Evolutionary conservation across 2,888 invertebrate genomes (phyloP), one percentile per base, ranked within the genome.

Genomic region (Cordilura impudica): DNA sequence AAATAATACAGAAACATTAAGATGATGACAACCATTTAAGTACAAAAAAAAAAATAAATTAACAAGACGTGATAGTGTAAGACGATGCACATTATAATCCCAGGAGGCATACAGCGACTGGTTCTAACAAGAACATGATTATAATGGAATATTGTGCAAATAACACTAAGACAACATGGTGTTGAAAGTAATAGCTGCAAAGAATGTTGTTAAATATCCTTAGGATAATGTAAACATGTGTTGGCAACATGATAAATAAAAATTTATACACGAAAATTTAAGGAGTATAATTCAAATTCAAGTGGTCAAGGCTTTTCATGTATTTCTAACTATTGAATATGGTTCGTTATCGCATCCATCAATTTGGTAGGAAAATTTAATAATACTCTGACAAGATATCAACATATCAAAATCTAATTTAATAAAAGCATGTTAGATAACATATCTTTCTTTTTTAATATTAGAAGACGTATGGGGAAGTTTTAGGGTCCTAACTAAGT

Each of bases 61-160:
- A 53, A 65, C 31, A 47, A 51, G 54, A 78, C 74, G 74, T 74
- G 74, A 54, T 70, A 10, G 54, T 74, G 47, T 66, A 39, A 16
- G 60, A 78, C 45, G 45, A 12, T 69, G 35, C 10, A 19, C 23
- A 53, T 66, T 39, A 29, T 63, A 66, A 18, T 26, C 60, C 65
- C 58, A 31, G 6, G 8, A 19, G 7, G 19, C 3, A 49, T 19
- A 23, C 21, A 8, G 14, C 12, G 2, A 49, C 31, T 19, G 35
- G 14, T 14, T 29, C 14, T 29, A 18, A 21, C 53, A 45, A 45
- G 61, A 14, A 54, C 71, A 54, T 35, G 35, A 35, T 35, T 35
- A 35, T 2, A 35, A 35, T 10, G 2, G 35, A 35, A 35, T 12
- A 35, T 12, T 12, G 35, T 12, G 10, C 35, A 39, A 39, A 39